Base-by-base conservation (phyloP, 2,797 vertebrate genomes). In the Linurgus olivaceus region DNA sequence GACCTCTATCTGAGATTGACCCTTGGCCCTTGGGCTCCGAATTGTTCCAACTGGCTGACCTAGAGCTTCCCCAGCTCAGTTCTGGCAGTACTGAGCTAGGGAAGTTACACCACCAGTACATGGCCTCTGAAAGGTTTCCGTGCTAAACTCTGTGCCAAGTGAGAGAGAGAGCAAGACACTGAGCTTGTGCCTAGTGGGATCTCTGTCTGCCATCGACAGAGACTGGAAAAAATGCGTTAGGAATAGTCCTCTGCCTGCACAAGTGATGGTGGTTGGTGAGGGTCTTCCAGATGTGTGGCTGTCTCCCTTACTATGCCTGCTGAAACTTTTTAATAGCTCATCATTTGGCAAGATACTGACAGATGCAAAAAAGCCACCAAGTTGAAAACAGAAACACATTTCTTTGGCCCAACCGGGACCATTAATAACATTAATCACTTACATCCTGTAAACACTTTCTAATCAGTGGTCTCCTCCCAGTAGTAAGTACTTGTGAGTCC, bases 401-500 rank as follows among this genome's bases (percentile, higher is more conserved):
- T 92, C 52, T 90, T 58, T 71, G 55, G 55, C 58, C 59, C 93
- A 94, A 35, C 38, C 4, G 21, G 59, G 77, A 73, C 77, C 94
- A 87, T 93, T 93, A 95, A 85, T 87, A 90, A 84, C 88, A 94
- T 85, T 76, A 88, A 94, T 94, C 74, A 82, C 76, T 76, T 92
- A 81, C 84, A 94, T 94, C 92, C 92, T 96, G 90, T 95, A 94
- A 97, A 96, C 67, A 94, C 52, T 92, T 94, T 85, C 80, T 93
- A 92, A 77, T 77, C 83, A 93, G 74, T 65, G 77, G 59, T 70
- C 57, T 95, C 83, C 92, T 94, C 86, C 90, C 86, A 71, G 29
- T 10, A 90, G 29, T 66, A 93, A 86, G 68, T 54, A 85, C 58
- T 93, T 81, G 40, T 45, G 58, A 29, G 75, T 81, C 81, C 78